Evolutionary conservation across 2,797 vertebrate genomes (phyloP).

Genomic region (Eupleurogrammus muticus): DNA sequence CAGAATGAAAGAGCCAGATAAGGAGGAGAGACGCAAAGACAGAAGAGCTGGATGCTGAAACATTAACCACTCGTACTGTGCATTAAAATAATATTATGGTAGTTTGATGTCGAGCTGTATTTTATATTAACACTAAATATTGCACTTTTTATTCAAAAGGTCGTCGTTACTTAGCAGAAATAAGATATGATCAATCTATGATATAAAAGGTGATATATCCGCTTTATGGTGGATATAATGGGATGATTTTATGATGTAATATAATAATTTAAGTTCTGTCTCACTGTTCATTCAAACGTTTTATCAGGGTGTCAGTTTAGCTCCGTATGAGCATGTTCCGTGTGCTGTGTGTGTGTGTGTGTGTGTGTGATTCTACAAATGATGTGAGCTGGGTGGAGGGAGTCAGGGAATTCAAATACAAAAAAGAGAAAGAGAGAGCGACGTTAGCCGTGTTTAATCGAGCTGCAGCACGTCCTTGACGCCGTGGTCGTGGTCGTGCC

Average conservation of each 20-base stretch:
- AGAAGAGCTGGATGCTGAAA: slow-evolving; percentile 33
- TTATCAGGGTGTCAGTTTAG: too few species aligned
- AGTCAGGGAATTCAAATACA: slow-evolving; percentile 29
- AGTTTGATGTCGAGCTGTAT: slow-evolving; percentile 11
- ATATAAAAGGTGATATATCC: not conserved
- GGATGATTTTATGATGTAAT: too few species aligned
- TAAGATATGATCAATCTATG: not conserved
- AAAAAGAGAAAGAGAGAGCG: slow-evolving; percentile 31
- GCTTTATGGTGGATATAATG: too few species aligned
- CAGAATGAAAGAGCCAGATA: slow-evolving; percentile 54
- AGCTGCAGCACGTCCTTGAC: slow-evolving; percentile 40
- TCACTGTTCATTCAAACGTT: too few species aligned
- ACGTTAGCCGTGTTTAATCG: slow-evolving; percentile 61
- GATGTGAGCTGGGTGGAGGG: slow-evolving; percentile 26
- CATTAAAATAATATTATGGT: slow-evolving; percentile 20
- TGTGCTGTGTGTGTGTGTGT: too few species aligned
- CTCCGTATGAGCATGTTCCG: too few species aligned
- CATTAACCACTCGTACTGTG: slow-evolving; percentile 44
- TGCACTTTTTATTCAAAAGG: slow-evolving; percentile 12
- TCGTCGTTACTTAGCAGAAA: not conserved
- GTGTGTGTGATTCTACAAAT: too few species aligned
- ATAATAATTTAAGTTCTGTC: too few species aligned
- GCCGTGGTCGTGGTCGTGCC: slow-evolving; percentile 52
- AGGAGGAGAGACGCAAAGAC: slow-evolving; percentile 52
- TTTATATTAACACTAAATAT: not conserved